Conservation (phyloP, 1,140 invertebrate genomes). For the Neodiprion virginianus region DNA sequence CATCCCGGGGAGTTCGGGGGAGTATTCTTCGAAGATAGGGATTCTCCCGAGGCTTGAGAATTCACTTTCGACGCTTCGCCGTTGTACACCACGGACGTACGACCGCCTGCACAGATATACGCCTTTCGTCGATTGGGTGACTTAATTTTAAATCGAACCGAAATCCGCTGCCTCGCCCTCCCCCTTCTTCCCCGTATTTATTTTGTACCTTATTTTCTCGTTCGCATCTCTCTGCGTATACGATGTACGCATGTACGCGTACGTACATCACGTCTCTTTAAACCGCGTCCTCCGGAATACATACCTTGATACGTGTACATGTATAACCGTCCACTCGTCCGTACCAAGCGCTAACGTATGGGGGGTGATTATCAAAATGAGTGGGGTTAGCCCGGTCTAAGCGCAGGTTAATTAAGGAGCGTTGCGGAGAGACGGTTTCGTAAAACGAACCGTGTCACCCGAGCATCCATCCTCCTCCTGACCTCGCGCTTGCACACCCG, state of each 20-base stretch:
- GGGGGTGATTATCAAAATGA: neutral
- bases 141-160: slow-evolving; percentile 1
- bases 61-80: slow-evolving; percentile 1
- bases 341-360: neutral
- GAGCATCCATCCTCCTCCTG: slow-evolving; percentile 4
- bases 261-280: neutral
- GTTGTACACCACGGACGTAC: too few species aligned
- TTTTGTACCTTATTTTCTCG: neutral
- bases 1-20: neutral
- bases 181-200: slow-evolving; percentile 20
- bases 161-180: slow-evolving; percentile 29
- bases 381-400: neutral
- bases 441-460: neutral
- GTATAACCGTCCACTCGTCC: too few species aligned
- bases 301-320: too few species aligned
- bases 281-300: too few species aligned
- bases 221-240: slow-evolving; percentile 26
- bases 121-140: neutral
- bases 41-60: neutral
- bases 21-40: neutral
- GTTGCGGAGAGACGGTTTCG: neutral
- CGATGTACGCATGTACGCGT: slow-evolving; percentile 2
- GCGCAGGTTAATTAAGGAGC: slow-evolving; percentile 4
- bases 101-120: too few species aligned
- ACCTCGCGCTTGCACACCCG: neutral